phyloP scores from a whole-genome alignment of 2,113 vertebrate species.

The Colaptes auratus region DNA sequence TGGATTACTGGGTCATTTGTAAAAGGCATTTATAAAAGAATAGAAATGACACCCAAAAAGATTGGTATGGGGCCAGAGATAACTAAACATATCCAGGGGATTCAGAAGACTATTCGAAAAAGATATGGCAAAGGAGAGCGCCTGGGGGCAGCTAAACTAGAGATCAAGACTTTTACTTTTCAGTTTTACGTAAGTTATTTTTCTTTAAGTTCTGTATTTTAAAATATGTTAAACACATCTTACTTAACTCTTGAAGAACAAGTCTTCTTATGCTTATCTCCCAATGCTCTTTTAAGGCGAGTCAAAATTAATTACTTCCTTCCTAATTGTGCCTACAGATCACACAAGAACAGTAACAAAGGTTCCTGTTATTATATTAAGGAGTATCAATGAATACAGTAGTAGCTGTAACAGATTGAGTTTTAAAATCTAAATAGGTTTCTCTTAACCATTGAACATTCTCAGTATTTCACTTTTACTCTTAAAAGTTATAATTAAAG shows the following conservation, averaged over 20 bases:
- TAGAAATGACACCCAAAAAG: background rate
- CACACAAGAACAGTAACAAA: background rate
- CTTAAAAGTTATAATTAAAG: background rate
- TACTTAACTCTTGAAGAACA: background rate
- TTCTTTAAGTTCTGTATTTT: background rate
- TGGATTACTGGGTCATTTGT: background rate
- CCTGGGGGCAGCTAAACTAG: background rate
- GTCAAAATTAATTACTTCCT: background rate
- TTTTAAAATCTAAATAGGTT: background rate
- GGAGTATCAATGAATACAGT: background rate
- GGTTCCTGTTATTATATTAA: background rate
- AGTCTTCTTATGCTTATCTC: background rate
- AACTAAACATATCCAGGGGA: background rate
- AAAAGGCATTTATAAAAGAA: background rate
- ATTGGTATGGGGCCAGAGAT: background rate
- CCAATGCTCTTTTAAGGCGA: background rate
- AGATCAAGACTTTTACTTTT: background rate
- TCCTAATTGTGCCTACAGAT: background rate
- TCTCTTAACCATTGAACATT: background rate
- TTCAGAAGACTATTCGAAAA: background rate
- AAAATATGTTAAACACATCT: background rate
- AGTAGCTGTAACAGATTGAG: background rate
- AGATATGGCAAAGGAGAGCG: rapidly evolving
- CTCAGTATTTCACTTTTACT: background rate
- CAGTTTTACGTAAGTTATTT: background rate